phyloP scores from a whole-genome alignment of 2,113 vertebrate species.

The Penelope pileata region DNA sequence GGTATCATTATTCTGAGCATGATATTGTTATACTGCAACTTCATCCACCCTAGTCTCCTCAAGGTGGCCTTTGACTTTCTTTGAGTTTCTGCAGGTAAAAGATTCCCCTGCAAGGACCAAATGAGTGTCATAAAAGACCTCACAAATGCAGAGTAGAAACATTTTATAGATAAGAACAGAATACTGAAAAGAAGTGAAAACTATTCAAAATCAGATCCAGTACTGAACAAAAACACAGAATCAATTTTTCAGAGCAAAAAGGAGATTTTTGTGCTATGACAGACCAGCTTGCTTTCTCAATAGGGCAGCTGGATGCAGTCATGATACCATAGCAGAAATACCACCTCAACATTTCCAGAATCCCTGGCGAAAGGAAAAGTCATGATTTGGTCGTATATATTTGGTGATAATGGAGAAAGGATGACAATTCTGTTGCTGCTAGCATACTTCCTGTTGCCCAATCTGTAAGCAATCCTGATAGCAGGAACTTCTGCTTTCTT shows the following conservation, averaged over 20 bases:
- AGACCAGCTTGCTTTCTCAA: not conserved
- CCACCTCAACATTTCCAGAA: not conserved
- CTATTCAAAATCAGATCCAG: not conserved
- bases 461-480: not conserved
- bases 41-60: slow-evolving; percentile 25
- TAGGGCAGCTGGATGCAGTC: not conserved
- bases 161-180: not conserved
- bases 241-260: not conserved
- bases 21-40: slow-evolving; percentile 25
- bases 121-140: not conserved
- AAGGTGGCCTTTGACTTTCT: slow-evolving; percentile 43
- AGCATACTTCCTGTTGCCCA: not conserved
- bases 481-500: not conserved
- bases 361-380: not conserved
- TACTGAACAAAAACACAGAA: not conserved
- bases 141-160: not conserved
- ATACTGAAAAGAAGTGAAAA: not conserved
- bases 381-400: not conserved
- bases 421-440: not conserved
- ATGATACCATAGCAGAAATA: not conserved
- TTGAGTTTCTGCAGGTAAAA: slow-evolving; percentile 8
- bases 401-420: not conserved
- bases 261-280: not conserved
- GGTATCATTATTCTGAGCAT: slow-evolving; percentile 64
- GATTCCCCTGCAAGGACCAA: slow-evolving; percentile 3